Base-by-base conservation (phyloP, 2,113 vertebrate species). In the Proterorhinus semilunaris region DNA sequence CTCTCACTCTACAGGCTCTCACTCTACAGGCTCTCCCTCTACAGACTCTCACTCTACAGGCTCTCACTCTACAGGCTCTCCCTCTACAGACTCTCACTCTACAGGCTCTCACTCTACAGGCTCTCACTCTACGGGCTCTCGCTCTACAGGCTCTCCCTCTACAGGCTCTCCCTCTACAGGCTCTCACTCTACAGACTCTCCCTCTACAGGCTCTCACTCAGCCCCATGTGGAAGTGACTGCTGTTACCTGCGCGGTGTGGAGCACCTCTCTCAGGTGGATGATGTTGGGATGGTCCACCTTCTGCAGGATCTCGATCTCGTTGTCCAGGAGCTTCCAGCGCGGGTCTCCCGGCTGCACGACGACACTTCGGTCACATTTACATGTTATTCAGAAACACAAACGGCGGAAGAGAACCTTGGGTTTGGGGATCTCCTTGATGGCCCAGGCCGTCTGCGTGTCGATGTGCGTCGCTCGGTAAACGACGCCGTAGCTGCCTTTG, bases 201-300 rank as follows among this genome's bases (percentile, higher is more conserved):
- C 1, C 21, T 36, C 4, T 36, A 36, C 27, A 36, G 27, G 4
- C 27, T 36, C 4, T 2, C 27, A 21, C 21, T 21, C 21, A 21
- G 2, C 1, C 27, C 2, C 3, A 36, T 36, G 27, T 36, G 27
- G 27, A 36, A 3, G 27, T 36, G 1, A 36, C 52, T 21, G 21
- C 9, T 27, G 4, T 72, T 45, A 96, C 94, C 91, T 90, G 92
- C 47, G 92, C 84, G 0, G 94, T 94, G 82, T 92, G 91, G 73
- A 94, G 95, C 59, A 95, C 90, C 83, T 95, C 93, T 67, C 95
- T 88, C 49, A 96, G 90, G 71, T 94, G 94, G 85, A 95, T 95
- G 74, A 96, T 93, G 74, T 95, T 88, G 6, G 89, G 72, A 27
- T 94, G 94, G 69, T 93, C 91, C 69, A 96, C 93, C 77, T 67